Base-by-base conservation (phyloP, 2,888 invertebrate species). In the Nomada fucata region DNA sequence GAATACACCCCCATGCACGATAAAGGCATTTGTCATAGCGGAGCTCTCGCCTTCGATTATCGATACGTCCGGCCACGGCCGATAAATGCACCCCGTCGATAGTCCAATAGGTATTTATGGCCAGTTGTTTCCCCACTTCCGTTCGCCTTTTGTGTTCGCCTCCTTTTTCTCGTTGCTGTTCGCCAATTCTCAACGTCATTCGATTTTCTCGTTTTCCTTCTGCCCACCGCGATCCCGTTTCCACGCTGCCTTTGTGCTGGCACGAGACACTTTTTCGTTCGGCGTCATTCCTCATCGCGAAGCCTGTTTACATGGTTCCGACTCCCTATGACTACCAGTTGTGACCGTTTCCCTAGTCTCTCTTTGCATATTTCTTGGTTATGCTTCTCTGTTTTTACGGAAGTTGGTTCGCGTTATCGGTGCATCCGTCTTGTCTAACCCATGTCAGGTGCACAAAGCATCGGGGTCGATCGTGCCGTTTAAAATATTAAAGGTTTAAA, bases 21-120 rank as follows among this genome's bases (percentile, higher is more conserved):
- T 86, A 82, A 86, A 82, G 79, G 72, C 81, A 86, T 88, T 88
- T 89, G 88, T 88, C 89, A 88, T 88, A 75, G 78, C 52, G 55
- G 53, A 68, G 65, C 61, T 86, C 85, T 78, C 71, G 79, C 59
- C 76, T 87, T 88, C 89, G 87, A 89, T 89, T 86, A 86, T 87
- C 88, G 88, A 89, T 89, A 89, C 64, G 77, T 71, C 71, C 74
- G 55, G 47, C 20, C 59, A 5, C 52, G 72, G 36, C 69, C 82
- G 81, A 86, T 87, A 69, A 70, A 76, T 79, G 79, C 82, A 63
- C 57, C 52, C 63, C 42, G 52, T 55, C 42, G 84, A 82, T 81
- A 72, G 63, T 29, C 84, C 68, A 70, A 79, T 74, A 76, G 76
- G 67, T 88, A 88, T 89, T 88, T 88, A 88, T 74, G 85, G 61